Evolutionary conservation across 2,888 invertebrate species (phyloP).

Genomic region (Amphipyra berbera): DNA sequence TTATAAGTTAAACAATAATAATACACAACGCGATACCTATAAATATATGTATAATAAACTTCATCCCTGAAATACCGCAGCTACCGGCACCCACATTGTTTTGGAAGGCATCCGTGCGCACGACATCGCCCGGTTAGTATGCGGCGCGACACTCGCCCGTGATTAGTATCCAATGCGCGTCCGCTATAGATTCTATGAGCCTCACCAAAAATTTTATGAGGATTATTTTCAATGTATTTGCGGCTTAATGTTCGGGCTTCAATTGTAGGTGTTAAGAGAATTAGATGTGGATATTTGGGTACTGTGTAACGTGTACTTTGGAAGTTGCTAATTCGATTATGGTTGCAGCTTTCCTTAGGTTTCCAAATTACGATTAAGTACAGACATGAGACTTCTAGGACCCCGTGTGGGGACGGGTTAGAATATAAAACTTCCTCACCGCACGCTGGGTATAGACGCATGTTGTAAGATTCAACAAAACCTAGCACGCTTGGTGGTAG

Average conservation of each 20-base stretch:
- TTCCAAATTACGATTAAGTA: too few species aligned
- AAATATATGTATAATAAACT: too few species aligned
- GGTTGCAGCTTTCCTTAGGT: too few species aligned
- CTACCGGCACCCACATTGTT: slow-evolving; percentile 2
- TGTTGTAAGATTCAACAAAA: too few species aligned
- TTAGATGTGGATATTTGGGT: neutral
- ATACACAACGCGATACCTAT: too few species aligned
- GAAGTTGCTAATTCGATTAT: neutral
- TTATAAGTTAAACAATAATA: too few species aligned
- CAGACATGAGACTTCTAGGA: too few species aligned
- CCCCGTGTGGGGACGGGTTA: too few species aligned
- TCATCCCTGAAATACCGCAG: neutral
- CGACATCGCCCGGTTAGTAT: slow-evolving; percentile 10
- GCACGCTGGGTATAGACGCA: too few species aligned
- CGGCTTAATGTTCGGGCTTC: slow-evolving; percentile 20
- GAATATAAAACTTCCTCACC: too few species aligned
- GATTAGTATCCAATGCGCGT: slow-evolving; percentile 40
- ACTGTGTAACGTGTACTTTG: neutral
- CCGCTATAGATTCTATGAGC: slow-evolving; percentile 5
- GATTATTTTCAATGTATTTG: slow-evolving; percentile 47
- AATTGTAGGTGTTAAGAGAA: slow-evolving; percentile 3
- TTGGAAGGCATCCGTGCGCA: slow-evolving; percentile 4
- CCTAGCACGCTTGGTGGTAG: too few species aligned
- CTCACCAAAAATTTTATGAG: slow-evolving; percentile 19
- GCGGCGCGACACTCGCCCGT: slow-evolving; percentile 8